Evolutionary conservation across 2,888 invertebrate species (phyloP), one percentile per base, ranked within the genome.

Genomic region (Eupithecia insigniata): DNA sequence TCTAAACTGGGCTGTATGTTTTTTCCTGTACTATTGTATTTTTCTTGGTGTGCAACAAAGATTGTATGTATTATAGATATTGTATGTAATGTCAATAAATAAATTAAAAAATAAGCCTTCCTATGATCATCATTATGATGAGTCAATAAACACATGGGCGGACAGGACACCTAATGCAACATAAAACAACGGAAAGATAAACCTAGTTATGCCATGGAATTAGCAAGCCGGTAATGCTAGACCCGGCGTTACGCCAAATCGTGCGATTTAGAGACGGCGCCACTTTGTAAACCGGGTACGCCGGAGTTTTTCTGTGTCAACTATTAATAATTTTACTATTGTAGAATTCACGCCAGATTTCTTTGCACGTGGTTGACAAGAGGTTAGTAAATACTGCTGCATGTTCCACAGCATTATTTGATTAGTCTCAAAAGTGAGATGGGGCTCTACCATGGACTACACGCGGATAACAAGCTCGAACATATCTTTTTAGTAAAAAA

Each of bases 231-330:
- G 84, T 84, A 10, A 82, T 87, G 84, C 83, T 85, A 86, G 87
- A 72, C 83, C 34, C 85, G 74, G 91, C 91, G 84, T 83, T 78
- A 80, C 87, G 92, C 92, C 92, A 93, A 92, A 90, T 89, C 85
- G 80, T 89, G 89, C 91, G 92, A 92, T 92, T 90, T 91, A 92
- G 84, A 73, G 86, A 75, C 87, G 89, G 90, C 90, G 91, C 91
- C 90, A 88, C 89, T 88, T 88, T 85, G 84, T 87, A 85, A 85
- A 84, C 83, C 79, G 82, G 82, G 83, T 82, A 79, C 81, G 80
- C 82, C 78, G 76, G 84, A 84, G 84, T 82, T 85, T 85, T 85
- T 79, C 82, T 86, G 83, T 88, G 88, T 87, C 88, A 87, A 82
- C 83, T 84, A 81, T 85, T 87, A 82, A 84, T 83, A 85, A 83